Conservation (phyloP, 2,797 vertebrate genomes). For the Hyperoplus immaculatus region DNA sequence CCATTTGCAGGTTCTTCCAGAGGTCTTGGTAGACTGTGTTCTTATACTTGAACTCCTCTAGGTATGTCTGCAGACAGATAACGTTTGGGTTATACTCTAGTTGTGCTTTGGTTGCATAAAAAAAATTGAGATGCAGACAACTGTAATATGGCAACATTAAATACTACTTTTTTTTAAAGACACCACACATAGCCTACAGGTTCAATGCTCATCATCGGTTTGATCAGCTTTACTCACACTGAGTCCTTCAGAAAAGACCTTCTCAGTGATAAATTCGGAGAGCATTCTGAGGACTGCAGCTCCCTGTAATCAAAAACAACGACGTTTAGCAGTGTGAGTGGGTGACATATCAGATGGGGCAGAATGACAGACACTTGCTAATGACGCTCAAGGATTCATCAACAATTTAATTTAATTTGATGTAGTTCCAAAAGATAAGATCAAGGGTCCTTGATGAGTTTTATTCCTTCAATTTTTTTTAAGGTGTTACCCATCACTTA, state of each 20-base stretch:
- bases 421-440: background rate
- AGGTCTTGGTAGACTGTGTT: constrained; percentile 88
- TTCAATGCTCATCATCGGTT: background rate
- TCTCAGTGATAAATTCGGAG: constrained; percentile 87
- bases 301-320: constrained; percentile 74
- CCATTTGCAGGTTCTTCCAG: constrained; percentile 88
- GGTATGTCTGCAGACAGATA: constrained; percentile 86
- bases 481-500: background rate
- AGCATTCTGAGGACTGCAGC: constrained; percentile 92
- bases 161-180: too few species aligned
- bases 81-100: background rate
- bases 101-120: background rate
- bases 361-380: constrained; percentile 3
- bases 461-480: background rate
- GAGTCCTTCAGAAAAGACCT: constrained; percentile 86
- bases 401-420: background rate
- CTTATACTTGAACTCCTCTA: constrained; percentile 82
- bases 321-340: constrained; percentile 17
- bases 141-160: background rate
- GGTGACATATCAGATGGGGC: constrained; percentile 12
- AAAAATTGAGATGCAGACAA: background rate
- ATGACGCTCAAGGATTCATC: constrained; percentile 21
- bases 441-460: background rate
- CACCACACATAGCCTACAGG: background rate
- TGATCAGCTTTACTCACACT: constrained; percentile 79